These are phyloP conservation scores for Linyphia triangularis DNA, from an alignment of 2,888 invertebrate genomes.

Conservation along the genomic window DNA sequence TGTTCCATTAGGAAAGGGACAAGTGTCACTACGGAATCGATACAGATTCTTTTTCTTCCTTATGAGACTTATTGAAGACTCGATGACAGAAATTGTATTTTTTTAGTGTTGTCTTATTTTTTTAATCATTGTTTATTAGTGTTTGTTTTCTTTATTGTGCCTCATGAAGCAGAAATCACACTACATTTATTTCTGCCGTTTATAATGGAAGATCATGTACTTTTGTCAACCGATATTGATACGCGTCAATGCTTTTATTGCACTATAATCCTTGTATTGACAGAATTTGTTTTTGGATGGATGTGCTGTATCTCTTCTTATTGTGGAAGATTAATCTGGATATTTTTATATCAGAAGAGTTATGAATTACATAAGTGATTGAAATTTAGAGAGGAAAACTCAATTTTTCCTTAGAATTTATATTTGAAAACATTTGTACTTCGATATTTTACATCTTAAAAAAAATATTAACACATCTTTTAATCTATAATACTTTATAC, in stretches of 20 bases:
- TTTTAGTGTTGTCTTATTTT: slow-evolving; percentile 20
- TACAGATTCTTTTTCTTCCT: slow-evolving; percentile 12
- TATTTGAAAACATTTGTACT: too few species aligned
- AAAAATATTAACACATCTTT: too few species aligned
- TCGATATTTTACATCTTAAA: too few species aligned
- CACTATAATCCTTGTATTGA: slow-evolving; percentile 18
- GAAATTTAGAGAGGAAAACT: too few species aligned
- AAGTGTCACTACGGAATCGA: slow-evolving; percentile 47
- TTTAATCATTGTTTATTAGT: slow-evolving; percentile 30
- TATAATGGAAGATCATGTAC: slow-evolving; percentile 1
- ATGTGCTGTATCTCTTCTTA: not conserved
- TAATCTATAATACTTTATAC: too few species aligned
- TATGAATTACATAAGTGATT: too few species aligned
- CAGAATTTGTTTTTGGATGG: not conserved
- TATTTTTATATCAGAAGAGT: not conserved
- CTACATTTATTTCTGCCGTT: slow-evolving; percentile 58
- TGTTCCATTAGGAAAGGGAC: slow-evolving; percentile 53
- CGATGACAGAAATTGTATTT: not conserved
- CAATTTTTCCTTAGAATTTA: too few species aligned
- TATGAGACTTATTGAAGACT: slow-evolving; percentile 31
- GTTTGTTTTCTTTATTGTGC: slow-evolving; percentile 27
- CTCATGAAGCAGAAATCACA: slow-evolving; percentile 17
- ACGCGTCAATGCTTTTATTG: slow-evolving; percentile 11
- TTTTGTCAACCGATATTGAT: slow-evolving; percentile 25
- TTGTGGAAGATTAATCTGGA: too few species aligned